Base-by-base conservation (phyloP, 2,888 invertebrate genomes). In the Sympetrum striolatum region DNA sequence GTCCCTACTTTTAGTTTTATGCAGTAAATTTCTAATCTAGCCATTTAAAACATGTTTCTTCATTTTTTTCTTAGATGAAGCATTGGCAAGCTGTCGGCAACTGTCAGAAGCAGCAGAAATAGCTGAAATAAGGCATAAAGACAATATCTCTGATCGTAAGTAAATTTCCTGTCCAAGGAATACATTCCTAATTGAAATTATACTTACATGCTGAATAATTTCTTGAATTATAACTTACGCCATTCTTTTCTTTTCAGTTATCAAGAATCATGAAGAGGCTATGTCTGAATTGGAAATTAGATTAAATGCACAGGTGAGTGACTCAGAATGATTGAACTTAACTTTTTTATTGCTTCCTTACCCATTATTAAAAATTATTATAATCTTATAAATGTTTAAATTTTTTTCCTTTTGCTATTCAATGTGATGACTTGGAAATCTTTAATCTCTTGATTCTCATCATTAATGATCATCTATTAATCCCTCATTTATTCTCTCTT, bases 61-160 rank as follows among this genome's bases (percentile, higher is more conserved):
- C 37, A 86, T 53, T 91, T 90, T 91, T 91, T n/a, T 18, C n/a
- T 37, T 92, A 93, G 93, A 95, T 92, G 94, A 95, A 92, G 93
- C 94, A 79, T 93, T 93, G 91, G 92, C 93, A 91, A 93, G 93
- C 91, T 93, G 93, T 91, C 92, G 93, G 90, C 93, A 93, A 91
- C 92, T 94, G 91, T 93, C 94, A 91, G 94, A 94, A 91, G 93
- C 58, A 18, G 60, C 58, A 60, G 86, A 86, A 60, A 22, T 58
- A 6, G 31, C 86, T 37, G 86, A 86, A 60, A 31, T 64, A n/a
- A 86, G 64, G n/a, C 37, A 60, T 53, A 86, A 86, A 35, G 86
- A 86, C 35, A 60, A 60, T 37, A 86, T 86, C 8, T 37, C 35
- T 37, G 60, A 86, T 8, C 39, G 86, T 60, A 64, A 86, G 86